Evolutionary conservation across 2,888 invertebrate genomes (phyloP), one percentile per base, ranked within the genome.

Genomic region (Sinodicranocentrus sp.): DNA sequence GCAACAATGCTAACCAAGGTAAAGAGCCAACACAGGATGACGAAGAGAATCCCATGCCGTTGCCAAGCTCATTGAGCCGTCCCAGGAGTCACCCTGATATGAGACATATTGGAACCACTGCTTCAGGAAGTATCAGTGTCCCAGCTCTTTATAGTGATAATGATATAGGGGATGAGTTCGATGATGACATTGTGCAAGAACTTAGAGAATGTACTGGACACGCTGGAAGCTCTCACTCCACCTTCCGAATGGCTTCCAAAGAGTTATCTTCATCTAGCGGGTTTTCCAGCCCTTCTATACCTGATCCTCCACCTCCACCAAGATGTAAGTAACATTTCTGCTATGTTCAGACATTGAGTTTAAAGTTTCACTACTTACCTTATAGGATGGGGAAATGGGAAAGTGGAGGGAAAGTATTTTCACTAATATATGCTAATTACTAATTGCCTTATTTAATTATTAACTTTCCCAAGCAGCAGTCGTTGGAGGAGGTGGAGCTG

Each of bases 261-360:
- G 88, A 88, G 73, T 70, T 86, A 28, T 87, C 87, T 10, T 85
- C 86, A 0, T 88, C 88, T 3, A 87, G 87, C 80, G 88, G 88
- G 33, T 88, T 87, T 61, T 87, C 87, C 1, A 87, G 87, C 61
- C 88, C 88, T 19, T 85, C 86, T 43, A 88, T 88, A 54, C 88
- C 88, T 59, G 88, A 88, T 26, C 88, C 88, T 26, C 88, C 88
- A 2, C 88, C 88, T n/a, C 88, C 88, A 1, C 88, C 88, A n/a
- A 67, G 88, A 83, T 86, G 87, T 86, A 82, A 78, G 71, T 25
- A 59, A 15, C 48, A 52, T 67, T n/a, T n/a, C n/a, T n/a, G n/a
- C 23, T 28, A 6, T n/a, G n/a, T 54, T 26, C 44, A 43, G 19
- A 25, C 6, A 39, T 39, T 13, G 13, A 39, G 39, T 33, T 33